A percentile compares a stretch with the other conserved stretches of the same genome.
phyloP scores from a whole-genome alignment of 2,113 vertebrate genomes.

The Tretioscincus oriximinensis region DNA sequence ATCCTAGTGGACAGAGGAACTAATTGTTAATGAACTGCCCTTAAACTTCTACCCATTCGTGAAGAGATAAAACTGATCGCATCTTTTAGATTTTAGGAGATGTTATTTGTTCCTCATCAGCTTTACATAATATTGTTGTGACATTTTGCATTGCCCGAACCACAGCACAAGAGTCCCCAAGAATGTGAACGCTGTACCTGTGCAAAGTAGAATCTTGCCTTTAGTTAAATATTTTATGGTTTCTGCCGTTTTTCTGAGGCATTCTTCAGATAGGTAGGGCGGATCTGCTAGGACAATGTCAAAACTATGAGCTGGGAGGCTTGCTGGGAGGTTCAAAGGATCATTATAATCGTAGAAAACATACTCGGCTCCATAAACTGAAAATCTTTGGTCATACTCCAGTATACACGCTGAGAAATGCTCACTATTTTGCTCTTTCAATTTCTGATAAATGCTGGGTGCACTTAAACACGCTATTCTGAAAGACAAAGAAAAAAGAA shows the following conservation, averaged over 20 bases:
- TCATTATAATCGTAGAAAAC: slow-evolving; percentile 91
- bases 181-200: slow-evolving; percentile 74
- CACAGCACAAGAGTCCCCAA: not conserved
- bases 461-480: slow-evolving; percentile 92
- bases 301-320: slow-evolving; percentile 78
- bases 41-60: too few relatives aligned
- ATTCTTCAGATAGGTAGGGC: slow-evolving; percentile 92
- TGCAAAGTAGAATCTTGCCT: slow-evolving; percentile 91
- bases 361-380: slow-evolving; percentile 87
- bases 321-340: slow-evolving; percentile 78
- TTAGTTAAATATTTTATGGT: slow-evolving; percentile 86
- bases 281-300: slow-evolving; percentile 92
- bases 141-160: not conserved
- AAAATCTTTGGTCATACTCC: slow-evolving; percentile 90
- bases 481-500: slow-evolving; percentile 27
- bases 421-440: slow-evolving; percentile 75
- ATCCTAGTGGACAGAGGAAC: too few relatives aligned
- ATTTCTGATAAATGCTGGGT: slow-evolving; percentile 92
- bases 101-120: too few relatives aligned
- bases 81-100: too few relatives aligned
- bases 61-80: too few relatives aligned
- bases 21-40: too few relatives aligned
- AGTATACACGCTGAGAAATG: slow-evolving; percentile 73
- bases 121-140: too few relatives aligned
- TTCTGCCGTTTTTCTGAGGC: slow-evolving; percentile 85